phyloP scores from a whole-genome alignment of 2,113 vertebrate genomes.

The Acanthochromis polyacanthus region DNA sequence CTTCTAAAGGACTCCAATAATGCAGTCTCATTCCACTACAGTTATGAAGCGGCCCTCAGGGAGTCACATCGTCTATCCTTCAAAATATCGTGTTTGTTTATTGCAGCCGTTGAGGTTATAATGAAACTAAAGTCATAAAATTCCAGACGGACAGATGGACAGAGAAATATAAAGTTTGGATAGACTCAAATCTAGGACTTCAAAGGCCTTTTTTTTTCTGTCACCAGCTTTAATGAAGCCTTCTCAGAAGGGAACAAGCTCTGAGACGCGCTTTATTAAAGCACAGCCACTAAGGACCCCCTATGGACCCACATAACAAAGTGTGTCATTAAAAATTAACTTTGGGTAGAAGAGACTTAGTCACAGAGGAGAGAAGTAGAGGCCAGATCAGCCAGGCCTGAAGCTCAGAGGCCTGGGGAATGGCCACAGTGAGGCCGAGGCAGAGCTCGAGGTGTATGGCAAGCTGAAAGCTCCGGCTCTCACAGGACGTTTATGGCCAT shows the following conservation, averaged over 20 bases:
- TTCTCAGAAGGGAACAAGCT: constrained; percentile 69
- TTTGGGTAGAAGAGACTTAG: constrained; percentile 73
- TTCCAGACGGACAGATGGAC: constrained; percentile 59
- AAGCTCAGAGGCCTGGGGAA: constrained; percentile 38
- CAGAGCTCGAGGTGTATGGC: constrained; percentile 9
- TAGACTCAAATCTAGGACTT: constrained; percentile 66
- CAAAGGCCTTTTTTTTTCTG: constrained; percentile 62
- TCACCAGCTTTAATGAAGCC: constrained; percentile 76
- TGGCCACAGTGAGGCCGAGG: constrained; percentile 16
- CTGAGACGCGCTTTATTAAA: constrained; percentile 77
- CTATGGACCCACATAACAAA: constrained; percentile 77
- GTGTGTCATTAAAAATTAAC: constrained; percentile 81
- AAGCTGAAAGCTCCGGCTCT: neutral
- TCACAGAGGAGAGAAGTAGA: constrained; percentile 68
- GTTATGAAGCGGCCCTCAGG: constrained; percentile 48
- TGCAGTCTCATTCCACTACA: constrained; percentile 4
- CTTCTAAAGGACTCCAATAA: constrained; percentile 18
- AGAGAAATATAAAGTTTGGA: constrained; percentile 65
- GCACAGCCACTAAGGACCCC: constrained; percentile 69
- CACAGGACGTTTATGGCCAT: neutral
- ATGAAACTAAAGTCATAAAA: constrained; percentile 56
- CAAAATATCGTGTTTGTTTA: constrained; percentile 60
- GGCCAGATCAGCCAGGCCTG: constrained; percentile 48
- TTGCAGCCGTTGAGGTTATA: constrained; percentile 34
- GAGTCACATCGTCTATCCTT: constrained; percentile 59